Evolutionary conservation across 2,888 invertebrate genomes (phyloP).

Genomic region (Bhutanitis thaidina): DNA sequence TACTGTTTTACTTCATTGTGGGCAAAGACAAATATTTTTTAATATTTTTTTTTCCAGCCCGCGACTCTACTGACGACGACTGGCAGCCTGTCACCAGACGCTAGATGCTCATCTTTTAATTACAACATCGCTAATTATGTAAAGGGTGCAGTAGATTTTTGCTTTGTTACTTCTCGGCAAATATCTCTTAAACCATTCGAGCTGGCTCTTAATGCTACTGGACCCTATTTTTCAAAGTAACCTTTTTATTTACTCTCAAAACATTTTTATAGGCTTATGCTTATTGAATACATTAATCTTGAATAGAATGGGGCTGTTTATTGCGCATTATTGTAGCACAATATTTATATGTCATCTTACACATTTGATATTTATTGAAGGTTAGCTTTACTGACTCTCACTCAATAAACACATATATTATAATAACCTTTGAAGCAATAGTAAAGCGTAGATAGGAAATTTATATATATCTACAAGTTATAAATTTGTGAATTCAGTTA

Average conservation of each 20-base stretch:
- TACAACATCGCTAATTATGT: not conserved
- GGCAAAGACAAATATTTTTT: no score
- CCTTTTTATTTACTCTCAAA: constrained; percentile 7
- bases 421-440: no score
- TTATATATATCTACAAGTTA: no score
- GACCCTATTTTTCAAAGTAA: constrained; percentile 1
- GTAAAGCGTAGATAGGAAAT: no score
- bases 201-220: constrained; percentile 7
- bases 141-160: constrained; percentile 4
- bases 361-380: no score
- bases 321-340: not conserved
- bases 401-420: no score
- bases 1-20: no score
- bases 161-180: not conserved
- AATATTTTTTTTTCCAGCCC: constrained; percentile 51
- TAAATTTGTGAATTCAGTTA: no score
- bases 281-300: constrained; percentile 5
- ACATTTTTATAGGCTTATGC: not conserved
- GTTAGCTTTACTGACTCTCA: no score
- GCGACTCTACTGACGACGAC: constrained; percentile 74
- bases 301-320: not conserved
- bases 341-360: no score
- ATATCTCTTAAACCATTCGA: not conserved
- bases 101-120: constrained; percentile 29
- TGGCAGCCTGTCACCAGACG: constrained; percentile 80